Evolutionary conservation across 2,888 invertebrate genomes (phyloP).

Genomic region (Drosophila robusta): DNA sequence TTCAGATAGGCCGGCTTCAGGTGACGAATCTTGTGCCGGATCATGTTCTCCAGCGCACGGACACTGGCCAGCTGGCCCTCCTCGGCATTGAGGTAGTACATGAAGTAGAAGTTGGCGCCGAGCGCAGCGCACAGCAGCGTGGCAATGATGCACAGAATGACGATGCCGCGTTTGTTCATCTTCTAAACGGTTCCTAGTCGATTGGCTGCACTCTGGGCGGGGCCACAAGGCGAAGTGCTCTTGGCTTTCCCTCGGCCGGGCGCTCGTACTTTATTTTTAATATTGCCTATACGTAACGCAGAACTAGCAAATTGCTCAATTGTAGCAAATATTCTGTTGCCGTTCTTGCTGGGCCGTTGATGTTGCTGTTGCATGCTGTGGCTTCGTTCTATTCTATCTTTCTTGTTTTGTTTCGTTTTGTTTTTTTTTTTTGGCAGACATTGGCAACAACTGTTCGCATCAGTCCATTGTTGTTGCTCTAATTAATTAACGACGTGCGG

Average conservation of each 20-base stretch:
- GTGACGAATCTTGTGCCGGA: slow-evolving; percentile 83
- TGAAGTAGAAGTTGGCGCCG: slow-evolving; percentile 85
- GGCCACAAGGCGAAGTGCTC: slow-evolving; percentile 31
- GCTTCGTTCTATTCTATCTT: slow-evolving; percentile 48
- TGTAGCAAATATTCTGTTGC: slow-evolving; percentile 56
- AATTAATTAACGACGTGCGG: slow-evolving; percentile 57
- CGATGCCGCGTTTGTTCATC: slow-evolving; percentile 82
- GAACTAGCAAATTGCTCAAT: slow-evolving; percentile 70
- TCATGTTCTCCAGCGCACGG: slow-evolving; percentile 83
- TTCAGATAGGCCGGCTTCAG: slow-evolving; percentile 84
- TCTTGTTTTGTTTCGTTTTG: slow-evolving; percentile 23
- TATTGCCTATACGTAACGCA: slow-evolving; percentile 61
- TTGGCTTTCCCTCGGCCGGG: slow-evolving; percentile 52
- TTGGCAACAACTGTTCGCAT: slow-evolving; percentile 78
- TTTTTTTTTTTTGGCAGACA: slow-evolving; percentile 69
- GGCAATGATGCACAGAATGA: slow-evolving; percentile 80
- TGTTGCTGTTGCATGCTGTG: slow-evolving; percentile 63
- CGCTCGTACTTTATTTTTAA: slow-evolving; percentile 74
- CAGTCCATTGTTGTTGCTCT: slow-evolving; percentile 75
- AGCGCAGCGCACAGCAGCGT: slow-evolving; percentile 76
- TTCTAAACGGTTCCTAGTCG: slow-evolving; percentile 21
- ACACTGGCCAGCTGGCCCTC: slow-evolving; percentile 85
- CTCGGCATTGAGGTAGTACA: slow-evolving; percentile 84
- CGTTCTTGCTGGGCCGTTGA: slow-evolving; percentile 36
- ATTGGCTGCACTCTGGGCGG: slow-evolving; percentile 27